phyloP scores from a whole-genome alignment of 2,888 invertebrate genomes.

The Synergus itoensis region DNA sequence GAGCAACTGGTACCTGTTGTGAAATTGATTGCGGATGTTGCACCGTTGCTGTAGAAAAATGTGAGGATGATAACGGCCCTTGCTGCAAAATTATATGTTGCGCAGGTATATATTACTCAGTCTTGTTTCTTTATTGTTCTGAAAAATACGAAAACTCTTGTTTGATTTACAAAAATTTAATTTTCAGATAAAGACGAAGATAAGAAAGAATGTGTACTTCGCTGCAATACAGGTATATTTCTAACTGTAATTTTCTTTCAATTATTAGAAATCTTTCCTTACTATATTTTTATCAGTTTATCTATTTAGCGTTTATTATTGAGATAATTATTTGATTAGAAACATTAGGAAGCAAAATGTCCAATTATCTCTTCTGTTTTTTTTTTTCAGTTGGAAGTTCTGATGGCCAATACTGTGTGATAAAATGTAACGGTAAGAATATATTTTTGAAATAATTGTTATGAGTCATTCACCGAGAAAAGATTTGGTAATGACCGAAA shows the following conservation, averaged over 20 bases:
- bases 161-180: background rate
- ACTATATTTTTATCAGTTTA: no score
- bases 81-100: slow-evolving; percentile 8
- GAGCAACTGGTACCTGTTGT: background rate
- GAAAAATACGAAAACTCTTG: background rate
- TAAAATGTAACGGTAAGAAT: slow-evolving; percentile 29
- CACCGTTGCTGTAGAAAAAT: slow-evolving; percentile 2
- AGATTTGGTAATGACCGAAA: background rate
- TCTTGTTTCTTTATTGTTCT: background rate
- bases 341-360: background rate
- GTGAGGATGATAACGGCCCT: background rate
- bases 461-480: background rate
- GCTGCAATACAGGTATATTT: background rate
- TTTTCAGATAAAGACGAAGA: background rate
- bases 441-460: background rate
- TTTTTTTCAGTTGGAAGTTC: background rate
- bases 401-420: background rate
- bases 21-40: slow-evolving; percentile 30
- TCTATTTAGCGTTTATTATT: no score
- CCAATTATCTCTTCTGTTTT: background rate
- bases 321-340: background rate
- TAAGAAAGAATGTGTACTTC: background rate
- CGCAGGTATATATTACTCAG: background rate
- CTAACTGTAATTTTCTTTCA: background rate
- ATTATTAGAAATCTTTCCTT: background rate